Evolutionary conservation across 2,888 invertebrate species (phyloP).

Genomic region (Lycaena phlaeas): DNA sequence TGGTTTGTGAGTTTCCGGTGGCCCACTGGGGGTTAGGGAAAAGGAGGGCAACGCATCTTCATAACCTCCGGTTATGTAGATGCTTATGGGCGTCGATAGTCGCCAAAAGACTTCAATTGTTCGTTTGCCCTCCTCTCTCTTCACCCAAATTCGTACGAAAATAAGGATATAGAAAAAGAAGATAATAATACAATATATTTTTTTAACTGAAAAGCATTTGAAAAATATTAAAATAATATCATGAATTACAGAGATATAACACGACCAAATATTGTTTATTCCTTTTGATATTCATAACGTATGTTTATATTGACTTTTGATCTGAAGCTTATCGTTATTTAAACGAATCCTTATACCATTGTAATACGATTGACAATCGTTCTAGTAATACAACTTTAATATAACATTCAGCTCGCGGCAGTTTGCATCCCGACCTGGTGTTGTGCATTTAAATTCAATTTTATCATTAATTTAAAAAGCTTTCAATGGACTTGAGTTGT

Average conservation of each 20-base stretch:
- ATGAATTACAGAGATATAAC: neutral
- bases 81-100: too few relatives aligned
- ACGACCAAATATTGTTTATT: slow-evolving; percentile 1
- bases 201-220: too few relatives aligned
- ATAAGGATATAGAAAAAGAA: too few relatives aligned
- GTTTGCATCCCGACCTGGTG: slow-evolving; percentile 14
- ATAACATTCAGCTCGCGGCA: slow-evolving; percentile 12
- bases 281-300: slow-evolving; percentile 4
- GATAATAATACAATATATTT: too few relatives aligned
- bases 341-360: neutral
- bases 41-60: too few relatives aligned
- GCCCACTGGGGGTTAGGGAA: too few relatives aligned
- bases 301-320: slow-evolving; percentile 4
- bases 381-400: slow-evolving; percentile 1
- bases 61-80: too few relatives aligned
- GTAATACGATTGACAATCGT: neutral
- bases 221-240: too few relatives aligned
- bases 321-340: neutral
- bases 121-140: too few relatives aligned
- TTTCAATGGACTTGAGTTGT: slow-evolving; percentile 12
- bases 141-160: too few relatives aligned
- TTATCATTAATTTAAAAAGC: slow-evolving; percentile 20
- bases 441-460: slow-evolving; percentile 18
- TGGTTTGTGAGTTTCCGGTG: too few relatives aligned
- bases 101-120: too few relatives aligned